Evolutionary conservation across 2,888 invertebrate genomes (phyloP), one percentile per base, ranked within the genome.

Genomic region (Caenorhabditis sp.): DNA sequence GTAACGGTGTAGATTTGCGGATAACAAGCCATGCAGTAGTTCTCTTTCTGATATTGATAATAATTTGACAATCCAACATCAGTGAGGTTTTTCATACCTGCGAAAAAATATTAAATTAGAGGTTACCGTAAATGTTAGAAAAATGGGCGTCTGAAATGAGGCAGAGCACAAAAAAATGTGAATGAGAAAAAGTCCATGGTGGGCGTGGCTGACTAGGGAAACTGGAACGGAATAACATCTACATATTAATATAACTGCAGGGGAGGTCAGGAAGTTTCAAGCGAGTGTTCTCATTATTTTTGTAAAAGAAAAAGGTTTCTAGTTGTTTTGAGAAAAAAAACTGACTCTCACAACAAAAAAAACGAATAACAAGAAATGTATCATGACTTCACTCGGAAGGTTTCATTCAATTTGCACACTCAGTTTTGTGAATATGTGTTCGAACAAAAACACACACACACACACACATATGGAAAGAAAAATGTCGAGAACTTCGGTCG

Each of bases 11-110:
- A 62, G 17, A 69, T 57, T 54, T 63, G 66, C 0, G 76, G 74
- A 59, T 78, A 70, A 53, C 71, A 76, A 0, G 76, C 63, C 17
- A 71, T 66, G 54, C 76, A 76, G 50, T 66, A 57, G 36, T 36
- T 36, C 12, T 36, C 36, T 5, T 8, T 36, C 12, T 36, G 36
- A 12, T 36, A 12, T 8, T 12, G 36, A 36, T 36, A n/a, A n/a
- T n/a, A n/a, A n/a, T n/a, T n/a, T n/a, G n/a, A n/a, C n/a, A n/a
- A n/a, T n/a, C n/a, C 36, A 36, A 36, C 36, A 12, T 36, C 36
- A 5, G n/a, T n/a, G n/a, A n/a, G n/a, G n/a, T n/a, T n/a, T n/a
- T n/a, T n/a, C n/a, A n/a, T n/a, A n/a, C n/a, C n/a, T n/a, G n/a
- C n/a, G n/a, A n/a, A n/a, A n/a, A n/a, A n/a, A n/a, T n/a, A n/a